Conservation (phyloP, 2,797 vertebrate species). For the Catostomus latipinnis region DNA sequence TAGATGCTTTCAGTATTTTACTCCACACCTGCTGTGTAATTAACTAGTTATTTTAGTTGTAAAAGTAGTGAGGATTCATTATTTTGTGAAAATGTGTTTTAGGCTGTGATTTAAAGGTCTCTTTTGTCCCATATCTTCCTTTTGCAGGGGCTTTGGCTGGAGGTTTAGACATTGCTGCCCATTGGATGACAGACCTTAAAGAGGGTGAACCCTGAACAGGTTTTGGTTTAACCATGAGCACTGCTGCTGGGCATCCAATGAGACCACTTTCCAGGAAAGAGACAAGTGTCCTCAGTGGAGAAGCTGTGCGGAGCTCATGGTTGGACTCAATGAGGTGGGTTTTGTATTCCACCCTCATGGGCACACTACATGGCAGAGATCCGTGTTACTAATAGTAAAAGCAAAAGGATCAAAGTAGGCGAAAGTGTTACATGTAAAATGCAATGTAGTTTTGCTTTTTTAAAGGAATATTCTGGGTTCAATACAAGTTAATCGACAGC, state of each 20-base stretch:
- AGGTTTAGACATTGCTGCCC: slow-evolving; percentile 93
- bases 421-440: too few species aligned
- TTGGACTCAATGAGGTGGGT: slow-evolving; percentile 80
- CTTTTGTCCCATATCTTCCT: not conserved
- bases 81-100: not conserved
- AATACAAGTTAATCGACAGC: too few species aligned
- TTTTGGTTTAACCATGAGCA: slow-evolving; percentile 98
- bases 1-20: too few species aligned
- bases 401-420: too few species aligned
- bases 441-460: too few species aligned
- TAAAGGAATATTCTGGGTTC: too few species aligned
- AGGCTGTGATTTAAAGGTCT: not conserved
- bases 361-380: not conserved
- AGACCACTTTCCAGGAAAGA: slow-evolving; percentile 88
- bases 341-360: not conserved
- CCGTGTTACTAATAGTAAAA: too few species aligned
- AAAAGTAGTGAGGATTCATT: not conserved
- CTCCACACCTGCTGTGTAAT: too few species aligned
- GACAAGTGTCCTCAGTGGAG: slow-evolving; percentile 92
- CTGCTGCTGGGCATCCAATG: slow-evolving; percentile 92
- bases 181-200: slow-evolving; percentile 97
- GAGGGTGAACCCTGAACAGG: slow-evolving; percentile 86
- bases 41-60: too few species aligned
- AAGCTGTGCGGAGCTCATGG: slow-evolving; percentile 92
- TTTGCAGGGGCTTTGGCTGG: slow-evolving; percentile 89